A percentile compares a stretch with the other conserved stretches of the same genome.
Evolutionary conservation across 2,888 invertebrate genomes (phyloP).

Genomic region (Mesorhabditis spiculigera): DNA sequence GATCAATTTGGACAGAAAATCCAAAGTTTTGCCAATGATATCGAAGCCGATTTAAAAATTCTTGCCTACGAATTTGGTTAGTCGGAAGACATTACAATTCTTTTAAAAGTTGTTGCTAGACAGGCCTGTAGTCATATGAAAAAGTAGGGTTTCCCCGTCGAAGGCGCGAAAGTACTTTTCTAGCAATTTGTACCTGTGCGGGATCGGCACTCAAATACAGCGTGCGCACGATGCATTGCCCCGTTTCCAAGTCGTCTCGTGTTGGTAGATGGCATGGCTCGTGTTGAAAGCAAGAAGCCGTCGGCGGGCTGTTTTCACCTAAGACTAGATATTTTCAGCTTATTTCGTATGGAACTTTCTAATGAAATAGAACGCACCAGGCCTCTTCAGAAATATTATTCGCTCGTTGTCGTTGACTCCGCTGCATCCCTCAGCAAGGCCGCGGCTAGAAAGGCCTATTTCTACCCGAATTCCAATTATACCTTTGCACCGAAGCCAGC

Average conservation of each 20-base stretch:
- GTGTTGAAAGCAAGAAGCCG: constrained; percentile 23
- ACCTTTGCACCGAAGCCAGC: too few species aligned
- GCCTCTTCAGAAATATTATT: constrained; percentile 26
- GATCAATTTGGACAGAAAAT: too few species aligned
- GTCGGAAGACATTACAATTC: too few species aligned
- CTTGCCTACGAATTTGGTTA: too few species aligned
- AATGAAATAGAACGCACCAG: constrained; percentile 17
- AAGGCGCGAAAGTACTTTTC: neutral
- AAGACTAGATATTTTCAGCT: constrained; percentile 4
- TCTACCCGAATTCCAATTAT: too few species aligned
- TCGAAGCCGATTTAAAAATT: too few species aligned
- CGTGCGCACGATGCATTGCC: constrained; percentile 31
- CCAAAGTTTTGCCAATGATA: too few species aligned
- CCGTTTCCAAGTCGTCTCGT: constrained; percentile 19
- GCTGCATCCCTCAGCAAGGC: constrained; percentile 6
- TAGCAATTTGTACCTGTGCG: constrained; percentile 19
- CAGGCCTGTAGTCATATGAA: neutral
- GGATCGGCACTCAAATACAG: constrained; percentile 30
- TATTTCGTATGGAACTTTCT: neutral
- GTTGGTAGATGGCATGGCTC: constrained; percentile 19
- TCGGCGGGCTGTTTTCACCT: constrained; percentile 29
- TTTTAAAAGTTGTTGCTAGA: neutral
- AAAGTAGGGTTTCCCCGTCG: too few species aligned
- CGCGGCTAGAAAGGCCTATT: neutral
- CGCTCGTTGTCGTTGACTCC: constrained; percentile 19